These are phyloP conservation scores for Argyresthia albistria DNA, from an alignment of 2,888 invertebrate species.

Conservation along the genomic window DNA sequence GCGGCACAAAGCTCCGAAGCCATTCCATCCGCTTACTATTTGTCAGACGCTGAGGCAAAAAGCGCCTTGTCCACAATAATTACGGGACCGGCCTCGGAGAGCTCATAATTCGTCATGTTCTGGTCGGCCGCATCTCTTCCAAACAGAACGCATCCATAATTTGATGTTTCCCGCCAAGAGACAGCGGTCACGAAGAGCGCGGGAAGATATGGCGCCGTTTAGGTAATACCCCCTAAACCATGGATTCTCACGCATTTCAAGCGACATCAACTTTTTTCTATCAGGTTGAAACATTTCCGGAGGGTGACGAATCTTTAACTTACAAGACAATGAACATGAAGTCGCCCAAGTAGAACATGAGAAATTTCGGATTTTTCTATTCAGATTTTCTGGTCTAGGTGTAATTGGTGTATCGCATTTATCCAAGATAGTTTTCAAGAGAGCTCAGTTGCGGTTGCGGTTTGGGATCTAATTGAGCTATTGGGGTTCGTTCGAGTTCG, in stretches of 20 bases:
- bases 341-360: too few species aligned
- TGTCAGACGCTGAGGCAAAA: constrained; percentile 58
- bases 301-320: too few species aligned
- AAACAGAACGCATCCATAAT: constrained; percentile 55
- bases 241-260: not conserved
- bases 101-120: constrained; percentile 70
- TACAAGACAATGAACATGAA: too few species aligned
- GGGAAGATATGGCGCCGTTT: constrained; percentile 26
- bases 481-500: too few species aligned
- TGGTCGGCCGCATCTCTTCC: constrained; percentile 60
- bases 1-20: constrained; percentile 62
- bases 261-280: too few species aligned
- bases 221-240: not conserved
- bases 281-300: too few species aligned
- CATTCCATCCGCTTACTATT: constrained; percentile 67
- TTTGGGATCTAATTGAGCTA: not conserved
- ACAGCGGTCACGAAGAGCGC: constrained; percentile 36
- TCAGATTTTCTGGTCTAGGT: too few species aligned
- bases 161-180: constrained; percentile 59
- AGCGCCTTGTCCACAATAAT: constrained; percentile 71
- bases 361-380: too few species aligned
- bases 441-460: not conserved
- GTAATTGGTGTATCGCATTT: too few species aligned
- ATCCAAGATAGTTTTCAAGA: too few species aligned
- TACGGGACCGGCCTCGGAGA: constrained; percentile 65